A percentile compares a stretch with the other conserved stretches of the same genome.
phyloP scores from a whole-genome alignment of 2,888 invertebrate species.

The Tenthredo scrophulariae region DNA sequence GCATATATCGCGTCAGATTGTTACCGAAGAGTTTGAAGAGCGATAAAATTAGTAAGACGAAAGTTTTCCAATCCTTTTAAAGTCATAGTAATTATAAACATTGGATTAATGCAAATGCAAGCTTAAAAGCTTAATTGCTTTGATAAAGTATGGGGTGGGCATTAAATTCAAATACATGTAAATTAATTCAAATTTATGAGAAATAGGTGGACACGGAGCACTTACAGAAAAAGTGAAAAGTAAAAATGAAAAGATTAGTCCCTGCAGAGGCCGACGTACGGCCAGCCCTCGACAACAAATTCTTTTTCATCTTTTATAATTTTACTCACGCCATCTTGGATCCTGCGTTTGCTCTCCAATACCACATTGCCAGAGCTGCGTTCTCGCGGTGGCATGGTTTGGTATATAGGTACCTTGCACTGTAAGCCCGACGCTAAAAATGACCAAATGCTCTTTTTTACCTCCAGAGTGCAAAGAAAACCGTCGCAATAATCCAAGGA shows the following conservation, averaged over 20 bases:
- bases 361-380: background rate
- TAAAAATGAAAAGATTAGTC: slow-evolving; percentile 62
- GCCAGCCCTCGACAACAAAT: slow-evolving; percentile 24
- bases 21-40: background rate
- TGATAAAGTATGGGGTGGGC: slow-evolving; percentile 76
- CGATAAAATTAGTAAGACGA: slow-evolving; percentile 34
- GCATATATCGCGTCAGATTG: background rate
- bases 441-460: slow-evolving; percentile 22
- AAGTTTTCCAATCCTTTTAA: slow-evolving; percentile 40
- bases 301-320: slow-evolving; percentile 65
- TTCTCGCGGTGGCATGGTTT: background rate
- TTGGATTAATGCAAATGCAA: slow-evolving; percentile 79
- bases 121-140: slow-evolving; percentile 79
- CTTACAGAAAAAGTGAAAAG: slow-evolving; percentile 72
- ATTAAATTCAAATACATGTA: slow-evolving; percentile 79
- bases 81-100: slow-evolving; percentile 76
- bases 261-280: slow-evolving; percentile 66
- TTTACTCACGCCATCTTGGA: slow-evolving; percentile 54
- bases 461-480: slow-evolving; percentile 36
- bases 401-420: background rate
- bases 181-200: slow-evolving; percentile 79
- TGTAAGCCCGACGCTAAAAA: slow-evolving; percentile 27
- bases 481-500: slow-evolving; percentile 42
- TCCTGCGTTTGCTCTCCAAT: background rate
- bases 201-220: slow-evolving; percentile 77